These are phyloP conservation scores for Spilogale gracilis DNA, from an alignment of 2,113 vertebrate species.

Conservation along the genomic window DNA sequence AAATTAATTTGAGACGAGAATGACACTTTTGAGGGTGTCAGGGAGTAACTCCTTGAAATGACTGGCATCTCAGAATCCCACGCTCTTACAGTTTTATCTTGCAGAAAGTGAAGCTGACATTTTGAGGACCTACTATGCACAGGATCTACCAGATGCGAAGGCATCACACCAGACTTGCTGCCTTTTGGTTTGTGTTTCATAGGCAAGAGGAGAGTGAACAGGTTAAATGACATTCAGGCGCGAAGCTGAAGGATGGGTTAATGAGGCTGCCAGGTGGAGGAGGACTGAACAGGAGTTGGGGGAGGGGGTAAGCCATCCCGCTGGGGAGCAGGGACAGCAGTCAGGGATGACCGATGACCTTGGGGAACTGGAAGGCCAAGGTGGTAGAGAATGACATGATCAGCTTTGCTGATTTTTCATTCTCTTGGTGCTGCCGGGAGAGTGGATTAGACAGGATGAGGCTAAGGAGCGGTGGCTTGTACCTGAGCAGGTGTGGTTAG, in stretches of 20 bases:
- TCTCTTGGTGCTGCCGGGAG: background rate
- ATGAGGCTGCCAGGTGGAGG: too few relatives aligned
- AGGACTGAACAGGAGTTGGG: background rate
- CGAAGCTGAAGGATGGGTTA: background rate
- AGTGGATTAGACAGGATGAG: background rate
- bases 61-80: background rate
- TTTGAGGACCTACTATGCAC: background rate
- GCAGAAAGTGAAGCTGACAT: background rate
- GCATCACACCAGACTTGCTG: background rate
- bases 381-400: background rate
- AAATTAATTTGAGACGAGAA: background rate
- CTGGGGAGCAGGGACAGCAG: background rate
- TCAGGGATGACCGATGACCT: background rate
- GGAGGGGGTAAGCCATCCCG: background rate
- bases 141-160: background rate
- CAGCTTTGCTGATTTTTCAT: background rate
- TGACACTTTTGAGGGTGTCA: accelerated
- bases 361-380: background rate
- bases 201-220: background rate
- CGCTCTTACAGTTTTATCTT: accelerated
- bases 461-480: background rate
- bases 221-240: background rate
- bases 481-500: background rate
- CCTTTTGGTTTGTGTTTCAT: background rate
- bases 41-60: background rate